Base-by-base conservation (phyloP, 2,888 invertebrate genomes). In the Xestia ashworthii region DNA sequence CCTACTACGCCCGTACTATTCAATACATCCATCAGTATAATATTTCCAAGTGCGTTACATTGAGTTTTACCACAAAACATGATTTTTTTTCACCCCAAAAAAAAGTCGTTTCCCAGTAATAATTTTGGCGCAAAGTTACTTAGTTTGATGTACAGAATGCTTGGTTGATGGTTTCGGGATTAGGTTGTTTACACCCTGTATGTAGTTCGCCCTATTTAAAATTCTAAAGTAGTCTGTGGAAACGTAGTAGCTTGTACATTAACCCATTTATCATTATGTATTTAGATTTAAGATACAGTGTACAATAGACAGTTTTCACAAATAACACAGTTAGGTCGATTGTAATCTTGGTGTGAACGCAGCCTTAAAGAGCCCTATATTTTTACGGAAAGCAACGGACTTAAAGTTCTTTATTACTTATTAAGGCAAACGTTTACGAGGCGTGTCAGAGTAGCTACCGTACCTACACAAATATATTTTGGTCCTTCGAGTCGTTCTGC, bases 391-490 rank as follows among this genome's bases (percentile, higher is more conserved):
- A 53, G 9, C 44, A 65, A 44, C 65, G n/a, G 32, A 64, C 60
- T 80, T 55, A 53, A 73, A 55, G 14, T 53, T 65, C 19, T 70
- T 83, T 73, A n/a, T 81, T 67, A 53, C 41, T 76, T 60, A 48
- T 64, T 58, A 79, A 68, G 46, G 46, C 41, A n/a, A 66, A 60
- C 66, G 16, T 81, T 81, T 74, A 71, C 32, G 62, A 55, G 64
- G 32, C 69, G 66, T 82, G 68, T 32, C 48, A 70, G 62, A 78
- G 77, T 71, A 19, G 50, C 9, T 41, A 32, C 32, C 32, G 48
- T 50, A 50, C 48, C 48, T 48, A 71, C 79, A 64, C 41, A 71
- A 83, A 83, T 80, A 71, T 77, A 41, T 81, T 71, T 41, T 58
- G 64, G 66, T 72, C 60, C 68, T 72, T 55, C 25, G 55, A 38